Evolutionary conservation across 2,113 vertebrate genomes (phyloP), one percentile per base, ranked within the genome.

Genomic region (Silurus meridionalis): DNA sequence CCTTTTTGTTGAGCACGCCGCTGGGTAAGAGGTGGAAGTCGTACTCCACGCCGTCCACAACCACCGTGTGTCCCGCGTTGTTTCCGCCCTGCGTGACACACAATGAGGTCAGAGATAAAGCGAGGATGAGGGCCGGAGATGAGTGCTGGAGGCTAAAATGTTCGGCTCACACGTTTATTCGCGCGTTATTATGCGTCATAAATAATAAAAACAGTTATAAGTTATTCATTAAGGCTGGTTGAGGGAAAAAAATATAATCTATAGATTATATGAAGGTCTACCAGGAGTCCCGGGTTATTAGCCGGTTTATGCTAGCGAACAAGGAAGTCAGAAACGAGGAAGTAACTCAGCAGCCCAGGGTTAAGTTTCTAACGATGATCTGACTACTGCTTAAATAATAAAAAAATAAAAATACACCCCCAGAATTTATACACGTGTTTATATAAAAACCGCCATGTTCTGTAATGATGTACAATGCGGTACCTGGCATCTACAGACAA

Each of bases 401-500:
- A 14, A 5, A 5, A 25, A 15, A 11, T 19, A 74, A 14, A 57
- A 23, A 13, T 23, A n/a, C 23, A 77, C 23, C 15, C 5, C 1
- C 37, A 37, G 37, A 3, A 37, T 37, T 37, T 37, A 37, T 37
- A 37, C 37, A 37, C 37, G 37, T 37, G 37, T 37, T 37, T 37
- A 37, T 37, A 37, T 37, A 25, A 25, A 66, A 61, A 61, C 58
- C 6, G 37, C 37, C 37, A 37, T 37, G 37, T 37, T 37, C 37
- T 37, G 8, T 48, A 4, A 19, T 23, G 15, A 46, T 1, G 25
- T 4, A 14, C 5, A 60, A 3, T 28, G 17, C 46, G 0, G 2
- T 58, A 96, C 96, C 95, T 96, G 95, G 80, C 96, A 96, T 91
- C 95, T 93, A 93, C 96, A 95, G 1, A 96, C 95, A 67, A 96